Base-by-base conservation (phyloP, 2,888 invertebrate species). In the Lasioglossum villosulum region DNA sequence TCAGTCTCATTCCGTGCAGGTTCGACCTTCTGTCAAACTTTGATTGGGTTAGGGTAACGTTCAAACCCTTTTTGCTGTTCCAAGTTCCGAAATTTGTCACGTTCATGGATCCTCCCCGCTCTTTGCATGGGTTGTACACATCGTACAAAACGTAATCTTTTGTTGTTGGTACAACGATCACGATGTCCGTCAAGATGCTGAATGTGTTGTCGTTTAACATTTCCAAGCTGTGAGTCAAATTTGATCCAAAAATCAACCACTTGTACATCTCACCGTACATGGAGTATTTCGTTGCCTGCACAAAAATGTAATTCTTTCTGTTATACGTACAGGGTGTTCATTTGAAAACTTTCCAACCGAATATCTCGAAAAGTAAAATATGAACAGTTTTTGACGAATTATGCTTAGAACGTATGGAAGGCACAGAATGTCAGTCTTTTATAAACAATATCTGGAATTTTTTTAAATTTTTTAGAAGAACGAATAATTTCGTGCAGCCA, bases 121-220 rank as follows among this genome's bases (percentile, higher is more conserved):
- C 82, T 77, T 93, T 93, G n/a, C 91, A 90, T n/a, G 90, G 93
- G 88, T 94, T 94, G 48, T 91, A 94, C 37, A 92, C 89, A 19
- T 94, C 94, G 77, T 92, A 88, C 0, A 94, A 78, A 42, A 83
- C 75, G 56, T 90, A 92, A 73, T 86, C 80, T 2, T 70, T 73
- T 23, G 14, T 4, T 5, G 86, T 80, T 30, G 86, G 73, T 6
- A 70, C 75, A 2, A 90, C 92, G n/a, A 94, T 78, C 0, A 91
- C 88, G 1, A 94, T 79, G 68, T 94, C 94, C 3, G 93, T 94
- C 6, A 84, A 82, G 14, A 90, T 19, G 66, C 87, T 89, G 59
- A 91, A 93, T 23, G 91, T 82, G 0, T 83, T 88, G 42, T 93
- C 94, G 52, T 92, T 87, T 23, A 94, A 75, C 23, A 89, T 71